These are phyloP conservation scores for Porites cylindrica DNA, from an alignment of 92 coral and sea anemone species.

Conservation along the genomic window DNA sequence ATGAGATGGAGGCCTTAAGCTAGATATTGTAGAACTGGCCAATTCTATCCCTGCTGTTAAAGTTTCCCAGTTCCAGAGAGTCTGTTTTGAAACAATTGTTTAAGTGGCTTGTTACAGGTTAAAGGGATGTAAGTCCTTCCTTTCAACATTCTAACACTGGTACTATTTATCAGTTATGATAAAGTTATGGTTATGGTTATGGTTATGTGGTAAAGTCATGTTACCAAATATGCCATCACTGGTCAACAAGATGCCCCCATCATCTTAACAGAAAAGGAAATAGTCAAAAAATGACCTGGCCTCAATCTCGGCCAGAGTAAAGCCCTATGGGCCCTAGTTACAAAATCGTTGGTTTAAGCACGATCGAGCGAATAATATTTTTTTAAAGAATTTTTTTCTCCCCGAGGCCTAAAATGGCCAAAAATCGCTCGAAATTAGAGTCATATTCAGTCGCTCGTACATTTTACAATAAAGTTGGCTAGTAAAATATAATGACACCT, in stretches of 20 bases:
- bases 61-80: conserved; percentile 5
- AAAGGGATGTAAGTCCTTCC: neutral
- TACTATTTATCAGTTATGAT: neutral
- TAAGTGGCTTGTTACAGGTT: neutral
- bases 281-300: no score
- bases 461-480: no score
- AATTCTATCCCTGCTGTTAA: conserved; percentile 4
- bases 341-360: no score
- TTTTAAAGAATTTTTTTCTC: no score
- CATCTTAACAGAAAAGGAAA: no score
- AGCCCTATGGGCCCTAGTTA: no score
- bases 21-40: conserved; percentile 7
- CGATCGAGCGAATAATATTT: no score
- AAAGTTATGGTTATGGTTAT: conserved; percentile 1
- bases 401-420: no score
- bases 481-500: no score
- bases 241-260: neutral
- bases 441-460: no score
- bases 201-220: conserved; percentile 12
- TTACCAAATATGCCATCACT: neutral
- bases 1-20: neutral
- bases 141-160: neutral
- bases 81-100: neutral
- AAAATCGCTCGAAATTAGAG: no score
- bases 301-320: no score